These are phyloP conservation scores for Ameiurus melas DNA, from an alignment of 2,113 vertebrate species.

Conservation along the genomic window DNA sequence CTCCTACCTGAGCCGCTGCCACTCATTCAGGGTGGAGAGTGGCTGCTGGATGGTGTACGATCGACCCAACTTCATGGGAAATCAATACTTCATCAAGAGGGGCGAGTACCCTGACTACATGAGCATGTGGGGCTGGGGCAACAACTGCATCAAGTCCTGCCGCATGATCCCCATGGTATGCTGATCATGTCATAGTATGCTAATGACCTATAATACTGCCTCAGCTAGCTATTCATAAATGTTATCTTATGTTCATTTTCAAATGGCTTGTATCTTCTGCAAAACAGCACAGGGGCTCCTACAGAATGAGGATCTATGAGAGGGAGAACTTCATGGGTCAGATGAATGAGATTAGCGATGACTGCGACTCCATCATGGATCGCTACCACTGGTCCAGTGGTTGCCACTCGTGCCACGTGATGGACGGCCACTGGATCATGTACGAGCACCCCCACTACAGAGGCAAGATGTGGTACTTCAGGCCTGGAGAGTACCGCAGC, in stretches of 20 bases:
- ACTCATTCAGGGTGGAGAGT: slow-evolving; percentile 56
- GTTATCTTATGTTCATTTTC: neutral
- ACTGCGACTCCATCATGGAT: slow-evolving; percentile 25
- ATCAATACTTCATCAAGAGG: slow-evolving; percentile 27
- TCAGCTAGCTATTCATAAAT: neutral
- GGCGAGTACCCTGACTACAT: slow-evolving; percentile 34
- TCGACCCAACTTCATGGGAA: slow-evolving; percentile 38
- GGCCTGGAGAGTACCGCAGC: slow-evolving; percentile 60
- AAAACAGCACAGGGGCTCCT: slow-evolving; percentile 38
- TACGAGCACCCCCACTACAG: slow-evolving; percentile 61
- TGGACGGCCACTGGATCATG: slow-evolving; percentile 63
- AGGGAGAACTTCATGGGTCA: slow-evolving; percentile 60
- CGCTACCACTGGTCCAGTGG: slow-evolving; percentile 28
- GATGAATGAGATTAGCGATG: neutral
- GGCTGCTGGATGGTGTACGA: slow-evolving; percentile 60
- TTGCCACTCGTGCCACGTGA: slow-evolving; percentile 62
- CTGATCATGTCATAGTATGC: neutral
- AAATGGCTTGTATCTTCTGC: neutral
- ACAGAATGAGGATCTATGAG: slow-evolving; percentile 65
- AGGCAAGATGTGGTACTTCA: slow-evolving; percentile 56
- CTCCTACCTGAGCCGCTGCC: slow-evolving; percentile 57
- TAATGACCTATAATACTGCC: neutral
- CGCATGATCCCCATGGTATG: slow-evolving; percentile 24
- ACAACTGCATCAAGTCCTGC: slow-evolving; percentile 30
- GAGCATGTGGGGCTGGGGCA: slow-evolving; percentile 11